phyloP scores from a whole-genome alignment of 1,140 invertebrate species.

The Varroa destructor region DNA sequence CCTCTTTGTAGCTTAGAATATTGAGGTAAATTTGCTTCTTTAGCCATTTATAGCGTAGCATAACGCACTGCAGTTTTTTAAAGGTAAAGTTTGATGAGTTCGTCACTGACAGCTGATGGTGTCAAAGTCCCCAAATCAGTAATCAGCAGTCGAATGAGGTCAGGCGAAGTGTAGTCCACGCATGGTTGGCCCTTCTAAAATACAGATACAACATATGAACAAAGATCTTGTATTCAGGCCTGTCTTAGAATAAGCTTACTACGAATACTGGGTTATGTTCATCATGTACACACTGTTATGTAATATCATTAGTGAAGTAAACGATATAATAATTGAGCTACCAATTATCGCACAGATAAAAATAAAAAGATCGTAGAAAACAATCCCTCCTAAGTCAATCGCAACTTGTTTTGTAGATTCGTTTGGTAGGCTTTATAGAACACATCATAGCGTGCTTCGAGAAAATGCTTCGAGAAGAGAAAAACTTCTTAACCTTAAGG shows the following conservation, averaged over 20 bases:
- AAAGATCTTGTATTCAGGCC: conserved; percentile 46
- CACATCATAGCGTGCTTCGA: too few species aligned
- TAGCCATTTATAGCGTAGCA: too few species aligned
- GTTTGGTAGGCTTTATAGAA: too few species aligned
- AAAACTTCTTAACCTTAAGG: conserved; percentile 49
- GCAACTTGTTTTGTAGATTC: too few species aligned
- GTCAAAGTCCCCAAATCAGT: conserved; percentile 90
- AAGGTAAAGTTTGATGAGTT: conserved; percentile 88
- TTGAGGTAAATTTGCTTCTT: too few species aligned
- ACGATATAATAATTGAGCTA: too few species aligned
- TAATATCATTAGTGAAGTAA: too few species aligned
- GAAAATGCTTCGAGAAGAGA: too few species aligned
- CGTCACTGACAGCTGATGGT: conserved; percentile 88
- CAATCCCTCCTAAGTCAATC: too few species aligned
- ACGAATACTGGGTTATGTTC: conserved; percentile 1
- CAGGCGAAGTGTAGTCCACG: conserved; percentile 89
- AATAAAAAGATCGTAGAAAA: too few species aligned
- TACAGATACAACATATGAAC: conserved; percentile 43
- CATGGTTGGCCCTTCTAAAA: conserved; percentile 57
- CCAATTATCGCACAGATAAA: too few species aligned
- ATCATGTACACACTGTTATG: neutral
- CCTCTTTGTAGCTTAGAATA: too few species aligned
- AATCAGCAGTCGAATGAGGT: conserved; percentile 78
- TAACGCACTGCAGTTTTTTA: conserved; percentile 39
- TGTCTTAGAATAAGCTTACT: conserved; percentile 49